Evolutionary conservation across 1,140 invertebrate genomes (phyloP).

Genomic region (Marisa cornuarietis): DNA sequence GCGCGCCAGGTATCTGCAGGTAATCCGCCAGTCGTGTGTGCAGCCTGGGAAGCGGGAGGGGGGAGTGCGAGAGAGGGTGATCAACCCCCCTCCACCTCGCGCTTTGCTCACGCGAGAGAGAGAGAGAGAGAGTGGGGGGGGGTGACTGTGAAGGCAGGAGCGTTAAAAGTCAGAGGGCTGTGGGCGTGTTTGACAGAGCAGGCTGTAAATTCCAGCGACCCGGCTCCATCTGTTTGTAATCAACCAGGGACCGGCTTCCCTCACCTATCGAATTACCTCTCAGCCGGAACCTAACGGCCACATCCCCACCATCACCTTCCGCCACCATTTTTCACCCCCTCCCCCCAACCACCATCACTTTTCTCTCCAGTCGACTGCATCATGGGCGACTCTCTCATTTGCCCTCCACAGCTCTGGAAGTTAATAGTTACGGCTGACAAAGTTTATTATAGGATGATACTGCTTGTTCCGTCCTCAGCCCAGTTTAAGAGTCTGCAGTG

Average conservation of each 20-base stretch:
- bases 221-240: constrained; percentile 7
- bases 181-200: constrained; percentile 5
- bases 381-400: neutral
- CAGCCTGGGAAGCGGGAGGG: no score
- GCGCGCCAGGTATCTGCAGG: no score
- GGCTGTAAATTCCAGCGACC: constrained; percentile 5
- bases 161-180: neutral
- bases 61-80: no score
- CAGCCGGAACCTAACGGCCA: neutral
- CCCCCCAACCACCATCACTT: neutral
- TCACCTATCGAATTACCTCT: constrained; percentile 9
- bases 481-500: no score
- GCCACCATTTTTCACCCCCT: neutral
- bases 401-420: neutral
- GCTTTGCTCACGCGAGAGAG: no score
- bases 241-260: constrained; percentile 7
- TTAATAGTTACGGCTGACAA: no score
- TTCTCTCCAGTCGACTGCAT: neutral
- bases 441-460: no score
- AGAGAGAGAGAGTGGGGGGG: no score
- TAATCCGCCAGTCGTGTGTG: no score
- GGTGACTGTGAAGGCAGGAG: no score
- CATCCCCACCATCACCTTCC: neutral
- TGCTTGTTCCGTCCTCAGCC: no score
- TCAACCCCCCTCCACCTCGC: no score